Evolutionary conservation across 53 echinoderm and acorn worm species (phyloP), one percentile per base, ranked within the genome.

Genomic region (Paracentrotus lividus): DNA sequence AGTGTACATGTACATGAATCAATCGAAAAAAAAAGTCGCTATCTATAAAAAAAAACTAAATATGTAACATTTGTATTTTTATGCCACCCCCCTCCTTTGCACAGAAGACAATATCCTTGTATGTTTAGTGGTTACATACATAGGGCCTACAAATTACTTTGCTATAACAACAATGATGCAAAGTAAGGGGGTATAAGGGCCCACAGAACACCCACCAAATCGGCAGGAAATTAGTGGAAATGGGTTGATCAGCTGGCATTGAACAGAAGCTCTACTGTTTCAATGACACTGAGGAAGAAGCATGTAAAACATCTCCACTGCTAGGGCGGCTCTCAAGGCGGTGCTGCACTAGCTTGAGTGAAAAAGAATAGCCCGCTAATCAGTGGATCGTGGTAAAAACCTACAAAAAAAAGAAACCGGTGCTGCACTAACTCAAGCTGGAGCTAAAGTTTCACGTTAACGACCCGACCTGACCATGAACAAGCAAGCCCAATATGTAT

Each of bases 221-320:
- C 44, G 15, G 81, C 78, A 92, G 92, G 92, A 92, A 92, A 92
- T 92, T 92, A 38, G 40, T 77, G 92, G 92, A 92, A 92, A 92
- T 92, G 81, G 92, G 26, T 42, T 56, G 92, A 92, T 92, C 92
- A 92, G 92, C 92, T 92, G 92, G 77, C 15, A 42, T 45, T 81
- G 24, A 38, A 81, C 81, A 78, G 92, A 43, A 92, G 92, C 78
- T 42, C 38, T 38, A 42, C 69, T 0, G 29, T 75, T 91, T 53
- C 56, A 65, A 64, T 65, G 88, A 88, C 88, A 31, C 24, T 36
- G 56, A 20, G 86, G 86, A 86, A 86, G 86, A 29, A 20, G 33
- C 8, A 38, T 38, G 56, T 56, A 56, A 86, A 86, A 56, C 57
- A 56, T 56, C 0, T 34, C 21, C 42, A 21, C n/a, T n/a, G n/a